Evolutionary conservation across 2,797 vertebrate species (phyloP), one percentile per base, ranked within the genome.

Genomic region (Gymnothorax reevesii): DNA sequence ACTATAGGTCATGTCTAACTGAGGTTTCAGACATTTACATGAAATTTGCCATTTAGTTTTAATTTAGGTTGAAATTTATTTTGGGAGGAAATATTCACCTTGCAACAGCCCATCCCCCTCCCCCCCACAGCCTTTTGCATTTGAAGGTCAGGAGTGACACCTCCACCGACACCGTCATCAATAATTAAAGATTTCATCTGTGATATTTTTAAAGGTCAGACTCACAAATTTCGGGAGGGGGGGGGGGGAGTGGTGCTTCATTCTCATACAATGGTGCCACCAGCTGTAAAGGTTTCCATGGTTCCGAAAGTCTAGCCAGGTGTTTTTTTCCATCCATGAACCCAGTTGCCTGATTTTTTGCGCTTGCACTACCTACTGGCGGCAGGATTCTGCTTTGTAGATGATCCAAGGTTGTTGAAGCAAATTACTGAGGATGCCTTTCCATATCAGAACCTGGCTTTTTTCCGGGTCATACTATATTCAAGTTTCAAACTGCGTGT

Each of bases 161-260:
- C 94, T 89, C 94, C 94, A 94, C 95, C 93, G 94, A 94, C 92
- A 91, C 93, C 94, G 95, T 95, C 97, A 97, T 97, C 97, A 98
- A 97, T 98, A 97, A 98, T 98, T 97, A 96, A 97, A 95, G 97
- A 97, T 96, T 95, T 97, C 97, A 97, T 98, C 96, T 96, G 94
- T 97, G 97, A 96, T 98, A 97, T 98, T 98, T 98, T 92, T 95
- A 98, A 71, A 98, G 97, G 97, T 97, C 97, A 97, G 92, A 92
- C 89, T 93, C 94, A 95, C 95, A 97, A 42, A 42, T 42, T 42
- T 42, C 1, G 33, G 33, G 33, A 42, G 33, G 33, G 33, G 4
- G n/a, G 8, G n/a, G 1, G 62, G 22, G n/a, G 22, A 12, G 62
- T 20, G 62, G 6, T n/a, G 22, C 20, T 66, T n/a, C 62, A 6